Evolutionary conservation across 1,140 invertebrate genomes (phyloP).

Genomic region (Leucophenga varia): DNA sequence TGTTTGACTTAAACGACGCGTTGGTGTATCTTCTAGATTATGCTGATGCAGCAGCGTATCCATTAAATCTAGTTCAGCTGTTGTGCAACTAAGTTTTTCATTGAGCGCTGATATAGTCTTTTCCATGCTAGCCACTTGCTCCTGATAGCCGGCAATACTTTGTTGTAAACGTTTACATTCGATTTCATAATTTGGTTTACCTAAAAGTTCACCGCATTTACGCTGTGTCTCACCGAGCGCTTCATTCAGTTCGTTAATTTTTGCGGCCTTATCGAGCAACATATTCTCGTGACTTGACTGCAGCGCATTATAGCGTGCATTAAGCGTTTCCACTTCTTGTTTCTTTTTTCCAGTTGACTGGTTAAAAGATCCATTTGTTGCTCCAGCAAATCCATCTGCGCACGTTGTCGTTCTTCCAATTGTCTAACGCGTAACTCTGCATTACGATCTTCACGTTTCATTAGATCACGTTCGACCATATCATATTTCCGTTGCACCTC

Average conservation of each 20-base stretch:
- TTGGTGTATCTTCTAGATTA: slow-evolving; percentile 32
- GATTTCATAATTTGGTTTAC: slow-evolving; percentile 26
- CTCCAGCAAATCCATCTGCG: slow-evolving; percentile 38
- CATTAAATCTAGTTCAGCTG: slow-evolving; percentile 45
- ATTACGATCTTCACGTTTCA: slow-evolving; percentile 34
- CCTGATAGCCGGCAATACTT: slow-evolving; percentile 31
- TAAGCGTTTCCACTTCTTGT: slow-evolving; percentile 59
- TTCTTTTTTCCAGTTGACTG: slow-evolving; percentile 55
- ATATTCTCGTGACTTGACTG: slow-evolving; percentile 60
- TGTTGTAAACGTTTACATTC: slow-evolving; percentile 31
- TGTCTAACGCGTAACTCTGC: slow-evolving; percentile 37
- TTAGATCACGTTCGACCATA: slow-evolving; percentile 37
- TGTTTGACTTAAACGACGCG: slow-evolving; percentile 22
- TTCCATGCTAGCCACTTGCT: slow-evolving; percentile 37
- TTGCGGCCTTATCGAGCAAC: slow-evolving; percentile 60
- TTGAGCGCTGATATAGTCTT: slow-evolving; percentile 35
- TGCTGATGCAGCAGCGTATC: slow-evolving; percentile 46
- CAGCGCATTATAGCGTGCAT: slow-evolving; percentile 59
- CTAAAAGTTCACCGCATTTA: slow-evolving; percentile 27
- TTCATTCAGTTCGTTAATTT: slow-evolving; percentile 59
- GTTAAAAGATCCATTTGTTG: slow-evolving; percentile 35
- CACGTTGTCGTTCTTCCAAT: slow-evolving; percentile 39
- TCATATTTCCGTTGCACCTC: slow-evolving; percentile 47
- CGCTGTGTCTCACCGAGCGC: slow-evolving; percentile 59
- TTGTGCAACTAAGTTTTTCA: slow-evolving; percentile 34